Conservation (phyloP, 2,113 vertebrate species). For the Centropristis striata region DNA sequence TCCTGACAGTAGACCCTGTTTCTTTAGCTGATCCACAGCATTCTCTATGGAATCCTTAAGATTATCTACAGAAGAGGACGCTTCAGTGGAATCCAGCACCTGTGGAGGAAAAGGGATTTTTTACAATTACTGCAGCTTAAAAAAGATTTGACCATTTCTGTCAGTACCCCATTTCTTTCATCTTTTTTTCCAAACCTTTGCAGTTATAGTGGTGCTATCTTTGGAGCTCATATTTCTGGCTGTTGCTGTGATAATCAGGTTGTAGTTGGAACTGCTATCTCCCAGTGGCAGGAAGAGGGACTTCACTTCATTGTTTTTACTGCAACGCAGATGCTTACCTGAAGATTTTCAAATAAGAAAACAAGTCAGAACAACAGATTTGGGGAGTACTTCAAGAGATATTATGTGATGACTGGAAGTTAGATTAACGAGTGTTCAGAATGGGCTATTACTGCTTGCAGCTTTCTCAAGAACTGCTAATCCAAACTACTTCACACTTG, state of each 20-base stretch:
- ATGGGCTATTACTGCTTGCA: too few relatives aligned
- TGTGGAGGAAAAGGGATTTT: conserved; percentile 53
- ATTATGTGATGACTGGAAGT: too few relatives aligned
- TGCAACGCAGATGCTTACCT: conserved; percentile 89
- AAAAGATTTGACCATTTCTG: not conserved
- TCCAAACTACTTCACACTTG: too few relatives aligned
- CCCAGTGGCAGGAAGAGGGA: conserved; percentile 89
- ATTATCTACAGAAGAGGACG: conserved; percentile 45
- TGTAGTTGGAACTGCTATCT: conserved; percentile 76
- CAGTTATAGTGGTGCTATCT: conserved; percentile 44
- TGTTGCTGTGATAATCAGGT: conserved; percentile 80
- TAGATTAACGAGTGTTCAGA: too few relatives aligned
- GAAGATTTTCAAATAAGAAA: conserved; percentile 17
- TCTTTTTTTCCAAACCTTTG: conserved; percentile 69
- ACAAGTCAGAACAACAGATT: not conserved
- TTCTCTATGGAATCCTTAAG: conserved; percentile 80
- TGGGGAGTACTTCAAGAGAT: not conserved
- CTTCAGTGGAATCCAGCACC: conserved; percentile 77
- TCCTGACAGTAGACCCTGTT: conserved; percentile 64
- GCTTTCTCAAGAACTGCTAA: too few relatives aligned
- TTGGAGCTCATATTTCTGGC: conserved; percentile 74
- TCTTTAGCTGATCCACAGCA: conserved; percentile 70
- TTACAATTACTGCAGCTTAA: not conserved
- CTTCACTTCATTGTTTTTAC: conserved; percentile 65
- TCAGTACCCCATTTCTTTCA: not conserved